These are phyloP conservation scores for Latheticus oryzae DNA, from an alignment of 2,888 invertebrate species.

Conservation along the genomic window DNA sequence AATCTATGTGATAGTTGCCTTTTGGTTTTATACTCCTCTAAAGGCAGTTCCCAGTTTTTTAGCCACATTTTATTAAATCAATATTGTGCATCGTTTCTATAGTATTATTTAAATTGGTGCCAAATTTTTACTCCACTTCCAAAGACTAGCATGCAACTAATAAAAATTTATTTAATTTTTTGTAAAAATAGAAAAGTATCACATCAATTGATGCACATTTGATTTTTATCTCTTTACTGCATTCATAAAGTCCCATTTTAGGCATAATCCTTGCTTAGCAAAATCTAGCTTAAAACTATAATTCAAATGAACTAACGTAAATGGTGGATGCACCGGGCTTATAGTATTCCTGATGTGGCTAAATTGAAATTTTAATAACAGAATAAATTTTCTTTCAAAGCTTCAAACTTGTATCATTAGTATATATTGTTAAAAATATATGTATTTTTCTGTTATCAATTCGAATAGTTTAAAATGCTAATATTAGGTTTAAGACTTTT, in stretches of 20 bases:
- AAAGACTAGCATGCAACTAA: too few relatives aligned
- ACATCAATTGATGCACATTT: slow-evolving; percentile 26
- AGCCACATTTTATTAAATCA: slow-evolving; percentile 4
- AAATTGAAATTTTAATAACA: too few relatives aligned
- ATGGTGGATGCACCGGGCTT: slow-evolving; percentile 30
- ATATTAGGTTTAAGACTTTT: not conserved
- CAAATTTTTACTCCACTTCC: too few relatives aligned
- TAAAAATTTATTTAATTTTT: too few relatives aligned
- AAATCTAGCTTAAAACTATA: slow-evolving; percentile 10
- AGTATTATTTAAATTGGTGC: not conserved
- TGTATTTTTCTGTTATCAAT: too few relatives aligned
- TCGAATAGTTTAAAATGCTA: slow-evolving; percentile 21
- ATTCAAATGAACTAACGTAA: slow-evolving; percentile 8
- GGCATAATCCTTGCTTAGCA: slow-evolving; percentile 15
- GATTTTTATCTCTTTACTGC: too few relatives aligned
- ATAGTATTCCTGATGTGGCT: slow-evolving; percentile 17
- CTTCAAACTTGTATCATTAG: too few relatives aligned
- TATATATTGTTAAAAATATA: too few relatives aligned
- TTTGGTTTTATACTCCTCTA: slow-evolving; percentile 7
- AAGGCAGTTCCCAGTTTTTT: slow-evolving; percentile 10
- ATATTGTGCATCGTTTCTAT: slow-evolving; percentile 22
- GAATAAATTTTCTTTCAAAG: too few relatives aligned
- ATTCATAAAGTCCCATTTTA: slow-evolving; percentile 8
- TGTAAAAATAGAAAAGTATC: too few relatives aligned
- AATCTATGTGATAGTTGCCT: slow-evolving; percentile 32